Conservation (phyloP, 2,113 vertebrate species). For the Prolemur simus region DNA sequence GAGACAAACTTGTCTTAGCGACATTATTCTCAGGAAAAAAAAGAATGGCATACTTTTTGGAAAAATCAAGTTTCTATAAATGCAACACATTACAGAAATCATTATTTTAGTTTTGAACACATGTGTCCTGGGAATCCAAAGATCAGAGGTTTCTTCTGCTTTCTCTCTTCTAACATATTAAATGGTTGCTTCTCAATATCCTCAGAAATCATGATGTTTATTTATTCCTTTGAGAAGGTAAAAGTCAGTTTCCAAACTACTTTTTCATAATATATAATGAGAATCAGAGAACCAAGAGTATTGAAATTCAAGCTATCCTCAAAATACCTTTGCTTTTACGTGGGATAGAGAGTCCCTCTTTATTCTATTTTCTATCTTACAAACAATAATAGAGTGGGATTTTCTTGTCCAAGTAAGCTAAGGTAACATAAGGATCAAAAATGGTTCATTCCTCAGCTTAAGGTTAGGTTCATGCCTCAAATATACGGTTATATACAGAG, state of each 20-base stretch:
- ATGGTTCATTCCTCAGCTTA: neutral
- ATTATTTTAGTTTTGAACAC: neutral
- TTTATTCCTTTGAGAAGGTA: neutral
- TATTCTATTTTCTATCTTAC: neutral
- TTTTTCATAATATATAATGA: neutral
- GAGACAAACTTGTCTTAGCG: rapidly evolving
- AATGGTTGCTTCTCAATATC: neutral
- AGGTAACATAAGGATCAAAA: neutral
- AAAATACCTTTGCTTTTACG: neutral
- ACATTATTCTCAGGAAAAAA: rapidly evolving
- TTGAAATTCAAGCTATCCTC: neutral
- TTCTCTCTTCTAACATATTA: neutral
- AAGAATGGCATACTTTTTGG: rapidly evolving
- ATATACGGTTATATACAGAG: neutral
- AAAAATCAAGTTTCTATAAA: neutral
- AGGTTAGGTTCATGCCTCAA: neutral
- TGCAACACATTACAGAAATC: neutral
- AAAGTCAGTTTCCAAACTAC: neutral
- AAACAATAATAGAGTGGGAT: neutral
- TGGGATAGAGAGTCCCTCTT: neutral
- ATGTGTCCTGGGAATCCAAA: neutral
- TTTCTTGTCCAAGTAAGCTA: neutral
- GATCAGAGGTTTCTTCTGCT: neutral
- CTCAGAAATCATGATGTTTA: neutral
- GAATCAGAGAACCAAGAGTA: neutral